Conservation (phyloP, 1,140 invertebrate genomes). For the Bilobella aurantiaca region DNA sequence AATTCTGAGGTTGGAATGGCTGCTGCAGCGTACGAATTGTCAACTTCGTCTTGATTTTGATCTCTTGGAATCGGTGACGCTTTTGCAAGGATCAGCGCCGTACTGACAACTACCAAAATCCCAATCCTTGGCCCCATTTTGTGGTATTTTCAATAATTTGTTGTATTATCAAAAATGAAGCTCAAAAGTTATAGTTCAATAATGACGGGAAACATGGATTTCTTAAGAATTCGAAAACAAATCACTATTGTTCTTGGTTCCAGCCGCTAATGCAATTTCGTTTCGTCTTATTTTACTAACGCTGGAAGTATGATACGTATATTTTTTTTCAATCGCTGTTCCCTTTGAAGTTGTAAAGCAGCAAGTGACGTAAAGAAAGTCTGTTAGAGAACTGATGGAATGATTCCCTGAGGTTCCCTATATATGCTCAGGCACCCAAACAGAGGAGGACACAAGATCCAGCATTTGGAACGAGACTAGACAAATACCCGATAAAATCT, state of each 20-base stretch:
- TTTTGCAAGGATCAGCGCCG: background rate
- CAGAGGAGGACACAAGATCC: background rate
- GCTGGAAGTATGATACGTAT: background rate
- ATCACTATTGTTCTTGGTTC: too few relatives aligned
- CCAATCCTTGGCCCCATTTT: too few relatives aligned
- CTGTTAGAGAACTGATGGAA: background rate
- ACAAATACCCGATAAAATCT: background rate
- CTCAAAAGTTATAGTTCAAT: too few relatives aligned
- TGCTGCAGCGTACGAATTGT: background rate
- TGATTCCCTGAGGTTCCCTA: background rate
- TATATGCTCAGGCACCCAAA: conserved; percentile 4
- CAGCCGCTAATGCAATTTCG: background rate
- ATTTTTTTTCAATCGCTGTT: background rate
- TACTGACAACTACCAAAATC: background rate
- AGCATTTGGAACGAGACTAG: background rate
- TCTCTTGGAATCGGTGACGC: background rate
- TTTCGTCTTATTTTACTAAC: background rate
- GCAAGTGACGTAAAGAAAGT: background rate
- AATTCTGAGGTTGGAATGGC: background rate
- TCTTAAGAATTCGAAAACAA: too few relatives aligned
- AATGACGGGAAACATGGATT: too few relatives aligned
- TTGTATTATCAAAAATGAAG: too few relatives aligned
- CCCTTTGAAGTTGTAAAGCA: background rate
- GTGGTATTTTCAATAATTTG: background rate
- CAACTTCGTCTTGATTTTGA: background rate